Evolutionary conservation across 2,888 invertebrate species (phyloP).

Genomic region (Micropterix aruncella): DNA sequence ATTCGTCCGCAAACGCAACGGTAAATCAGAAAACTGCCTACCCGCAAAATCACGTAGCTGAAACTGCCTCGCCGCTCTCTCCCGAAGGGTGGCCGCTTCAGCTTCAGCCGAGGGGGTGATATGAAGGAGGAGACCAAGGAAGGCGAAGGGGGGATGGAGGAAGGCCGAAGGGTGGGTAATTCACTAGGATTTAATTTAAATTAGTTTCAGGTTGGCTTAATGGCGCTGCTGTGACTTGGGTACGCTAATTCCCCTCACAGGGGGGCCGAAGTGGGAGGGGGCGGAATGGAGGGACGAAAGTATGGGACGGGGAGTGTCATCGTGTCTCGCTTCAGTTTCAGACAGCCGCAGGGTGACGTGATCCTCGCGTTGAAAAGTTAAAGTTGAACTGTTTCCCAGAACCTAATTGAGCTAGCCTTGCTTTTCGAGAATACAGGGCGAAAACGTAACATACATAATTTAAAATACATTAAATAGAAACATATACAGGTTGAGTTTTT

Average conservation of each 20-base stretch:
- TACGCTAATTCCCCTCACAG: not conserved
- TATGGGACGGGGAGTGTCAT: conserved; percentile 2
- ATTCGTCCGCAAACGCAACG: not conserved
- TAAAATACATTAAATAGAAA: too few relatives aligned
- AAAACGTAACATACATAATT: too few relatives aligned
- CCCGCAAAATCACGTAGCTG: not conserved
- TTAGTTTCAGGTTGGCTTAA: conserved; percentile 75
- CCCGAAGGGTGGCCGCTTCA: too few relatives aligned
- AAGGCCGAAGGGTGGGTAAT: conserved; percentile 36
- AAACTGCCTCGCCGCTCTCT: too few relatives aligned
- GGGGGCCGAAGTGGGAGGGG: conserved; percentile 12
- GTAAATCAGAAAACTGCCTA: not conserved
- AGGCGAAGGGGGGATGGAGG: conserved; percentile 17
- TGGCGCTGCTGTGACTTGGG: conserved; percentile 53
- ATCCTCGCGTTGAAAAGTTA: too few relatives aligned
- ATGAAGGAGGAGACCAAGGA: too few relatives aligned
- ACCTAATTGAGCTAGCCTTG: too few relatives aligned
- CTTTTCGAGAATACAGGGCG: too few relatives aligned
- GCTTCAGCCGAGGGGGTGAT: too few relatives aligned
- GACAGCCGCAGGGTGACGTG: too few relatives aligned
- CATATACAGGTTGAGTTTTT: too few relatives aligned
- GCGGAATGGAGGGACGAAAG: conserved; percentile 11
- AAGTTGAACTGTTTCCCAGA: too few relatives aligned
- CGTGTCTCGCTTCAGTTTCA: not conserved
- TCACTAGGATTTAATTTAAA: conserved; percentile 65